Evolutionary conservation across 2,113 vertebrate genomes (phyloP), one percentile per base, ranked within the genome.

Genomic region (Recurvirostra avosetta): DNA sequence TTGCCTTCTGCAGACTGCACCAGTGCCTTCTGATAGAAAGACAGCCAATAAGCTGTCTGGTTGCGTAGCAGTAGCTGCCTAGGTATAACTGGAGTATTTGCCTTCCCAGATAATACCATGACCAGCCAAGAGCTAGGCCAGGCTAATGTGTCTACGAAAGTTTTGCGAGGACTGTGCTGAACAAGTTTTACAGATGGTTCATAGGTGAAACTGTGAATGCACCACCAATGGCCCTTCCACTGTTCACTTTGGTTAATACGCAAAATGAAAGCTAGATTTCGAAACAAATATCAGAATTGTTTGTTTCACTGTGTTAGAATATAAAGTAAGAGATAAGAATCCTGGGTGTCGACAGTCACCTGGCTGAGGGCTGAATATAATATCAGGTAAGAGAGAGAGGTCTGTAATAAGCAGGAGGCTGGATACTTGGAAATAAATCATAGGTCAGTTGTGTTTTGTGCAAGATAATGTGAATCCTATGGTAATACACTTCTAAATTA

Each of bases 101-200:
- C 2, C 65, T 85, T 75, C 26, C 11, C 43, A n/a, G 43, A 4
- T 50, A 34, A 76, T 36, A 62, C 34, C 13, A 5, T 15, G 15
- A 56, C 10, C 34, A 45, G 34, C 30, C 34, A 62, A 52, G 30
- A 88, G 9, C 30, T 72, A 56, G 26, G 11, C 18, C 34, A 79
- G 34, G 8, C 26, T 67, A 55, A n/a, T 0, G 3, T 61, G 27
- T 15, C 12, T 67, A 3, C 3, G 2, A 5, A 86, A 14, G 23
- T 27, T 72, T 88, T 88, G 12, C 38, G 36, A n/a, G 25, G 27
- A 12, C 30, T 65, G 13, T 16, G 7, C 56, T 71, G 32, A 71
- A 6, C 11, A 65, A 15, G 3, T 16, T 1, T 77, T 62, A 34
- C 15, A 59, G 11, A 3, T 63, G 29, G 25, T 47, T 92, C 8